Conservation (phyloP, 2,888 invertebrate species). For the Dicranocentrus wangi region DNA sequence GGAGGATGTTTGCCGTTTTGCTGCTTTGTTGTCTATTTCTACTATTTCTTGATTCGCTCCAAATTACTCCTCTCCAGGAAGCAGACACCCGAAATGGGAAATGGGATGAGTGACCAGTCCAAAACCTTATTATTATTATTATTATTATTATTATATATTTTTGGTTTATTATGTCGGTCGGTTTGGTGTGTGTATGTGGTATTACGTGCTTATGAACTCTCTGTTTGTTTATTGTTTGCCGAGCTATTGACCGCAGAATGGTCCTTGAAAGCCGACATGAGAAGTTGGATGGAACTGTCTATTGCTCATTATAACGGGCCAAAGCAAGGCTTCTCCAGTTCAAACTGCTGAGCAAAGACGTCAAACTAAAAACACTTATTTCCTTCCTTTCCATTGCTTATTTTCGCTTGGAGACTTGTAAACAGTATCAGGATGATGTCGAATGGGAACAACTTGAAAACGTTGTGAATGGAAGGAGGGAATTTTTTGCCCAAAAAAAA, state of each 20-base stretch:
- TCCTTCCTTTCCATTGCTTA: neutral
- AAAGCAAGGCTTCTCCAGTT: neutral
- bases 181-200: neutral
- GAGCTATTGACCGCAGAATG: conserved; percentile 41
- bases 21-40: neutral
- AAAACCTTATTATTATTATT: too few species aligned
- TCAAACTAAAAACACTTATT: neutral
- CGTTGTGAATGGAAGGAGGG: neutral
- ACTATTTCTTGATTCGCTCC: conserved; percentile 12
- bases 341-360: neutral
- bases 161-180: too few species aligned
- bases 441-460: neutral
- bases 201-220: neutral
- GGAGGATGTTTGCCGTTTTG: neutral
- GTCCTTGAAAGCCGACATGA: neutral
- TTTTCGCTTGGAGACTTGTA: neutral
- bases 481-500: too few species aligned
- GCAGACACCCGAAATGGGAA: neutral
- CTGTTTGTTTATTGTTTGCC: conserved; percentile 20
- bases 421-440: neutral
- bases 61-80: conserved; percentile 17
- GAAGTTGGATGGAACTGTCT: neutral
- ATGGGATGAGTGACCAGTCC: neutral
- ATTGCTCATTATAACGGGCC: neutral
- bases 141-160: too few species aligned